phyloP scores from a whole-genome alignment of 2,113 vertebrate species.

The Ivindomyrus marchei region DNA sequence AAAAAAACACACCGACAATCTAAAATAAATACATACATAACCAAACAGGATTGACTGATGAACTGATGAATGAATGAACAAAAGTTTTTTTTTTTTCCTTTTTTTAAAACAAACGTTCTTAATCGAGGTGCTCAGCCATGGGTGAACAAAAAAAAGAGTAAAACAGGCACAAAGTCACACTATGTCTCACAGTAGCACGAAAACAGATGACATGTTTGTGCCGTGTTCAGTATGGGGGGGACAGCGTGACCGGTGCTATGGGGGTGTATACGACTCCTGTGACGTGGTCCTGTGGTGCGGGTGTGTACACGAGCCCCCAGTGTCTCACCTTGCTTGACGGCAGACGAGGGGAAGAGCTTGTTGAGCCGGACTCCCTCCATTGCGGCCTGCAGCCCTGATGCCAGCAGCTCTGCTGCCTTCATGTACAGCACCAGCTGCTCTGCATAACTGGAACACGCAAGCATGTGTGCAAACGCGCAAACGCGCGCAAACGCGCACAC shows the following conservation, averaged over 20 bases:
- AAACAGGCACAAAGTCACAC: not conserved
- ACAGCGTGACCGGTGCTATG: not conserved
- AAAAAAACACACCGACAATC: not conserved
- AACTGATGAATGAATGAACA: not conserved
- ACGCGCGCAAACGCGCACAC: not conserved
- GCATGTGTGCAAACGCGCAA: conserved; percentile 19
- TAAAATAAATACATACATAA: not conserved
- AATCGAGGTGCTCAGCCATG: too few relatives aligned
- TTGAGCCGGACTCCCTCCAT: conserved; percentile 78
- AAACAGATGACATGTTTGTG: not conserved
- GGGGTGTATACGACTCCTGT: not conserved
- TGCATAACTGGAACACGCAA: conserved; percentile 65
- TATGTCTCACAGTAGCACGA: not conserved
- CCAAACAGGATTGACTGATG: not conserved
- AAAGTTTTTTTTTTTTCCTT: too few relatives aligned
- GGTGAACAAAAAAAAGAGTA: not conserved
- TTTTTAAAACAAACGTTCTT: too few relatives aligned
- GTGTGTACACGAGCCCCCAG: not conserved
- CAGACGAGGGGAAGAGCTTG: conserved; percentile 75
- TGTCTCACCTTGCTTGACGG: conserved; percentile 81
- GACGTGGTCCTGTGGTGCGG: not conserved
- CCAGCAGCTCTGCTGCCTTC: conserved; percentile 86
- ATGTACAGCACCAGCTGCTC: conserved; percentile 91
- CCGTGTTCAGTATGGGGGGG: not conserved
- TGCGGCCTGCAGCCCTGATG: conserved; percentile 72